Base-by-base conservation (phyloP, 2,113 vertebrate genomes). In the Heterochromis multidens region DNA sequence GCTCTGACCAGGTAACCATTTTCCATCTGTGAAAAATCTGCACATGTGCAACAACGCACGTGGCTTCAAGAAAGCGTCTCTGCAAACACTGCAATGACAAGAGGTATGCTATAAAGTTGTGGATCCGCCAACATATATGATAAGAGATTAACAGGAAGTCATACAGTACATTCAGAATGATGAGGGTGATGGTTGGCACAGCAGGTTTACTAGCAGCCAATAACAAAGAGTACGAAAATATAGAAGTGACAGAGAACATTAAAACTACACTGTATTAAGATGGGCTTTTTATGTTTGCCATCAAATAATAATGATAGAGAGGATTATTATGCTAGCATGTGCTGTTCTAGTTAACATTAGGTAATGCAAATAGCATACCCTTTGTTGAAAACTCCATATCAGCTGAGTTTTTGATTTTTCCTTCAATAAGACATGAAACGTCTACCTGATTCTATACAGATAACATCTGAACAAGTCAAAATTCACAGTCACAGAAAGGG, bases 351-450 rank as follows among this genome's bases (percentile, higher is more conserved):
- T 77, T 77, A 23, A n/a, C 65, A 70, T 40, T 37, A 7, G 33
- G 5, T 1, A 23, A 67, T 17, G 37, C n/a, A 43, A 17, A 43
- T n/a, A 67, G 0, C 35, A 67, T 2, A 1, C n/a, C 37, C n/a
- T 67, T 67, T 43, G 63, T 43, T 67, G 25, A 67, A 43, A 37
- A 37, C 35, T 37, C 35, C 35, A 37, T 9, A 37, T 37, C 35
- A 9, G 35, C 37, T 40, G 37, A 40, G 37, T 4, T 40, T 40
- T 40, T 40, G 37, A 40, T 12, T 40, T 40, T 40, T 12, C 37
- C 10, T 10, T 11, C 37, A 3, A 10, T 10, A 40, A 40, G 37
- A 40, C 37, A 3, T 40, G 37, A 9, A 40, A 12, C 11, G 11
- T 40, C 37, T 40, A 7, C 37, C 11, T 11, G 37, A 40, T 40